Percentiles rank a stretch among this genome's conserved stretches.
phyloP scores from a whole-genome alignment of 2,888 invertebrate genomes.

The Plutella xylostella region DNA sequence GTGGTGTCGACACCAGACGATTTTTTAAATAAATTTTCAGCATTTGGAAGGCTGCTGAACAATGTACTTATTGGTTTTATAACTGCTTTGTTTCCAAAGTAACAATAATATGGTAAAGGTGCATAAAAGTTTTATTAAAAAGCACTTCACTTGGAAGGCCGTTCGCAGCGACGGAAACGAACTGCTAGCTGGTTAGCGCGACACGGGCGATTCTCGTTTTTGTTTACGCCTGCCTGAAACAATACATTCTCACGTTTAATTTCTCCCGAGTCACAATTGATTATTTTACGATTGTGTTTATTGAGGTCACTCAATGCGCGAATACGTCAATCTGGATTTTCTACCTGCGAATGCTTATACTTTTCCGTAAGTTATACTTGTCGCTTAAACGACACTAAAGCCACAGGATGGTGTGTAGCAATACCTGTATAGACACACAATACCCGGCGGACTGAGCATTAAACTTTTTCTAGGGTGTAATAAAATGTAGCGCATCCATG shows the following conservation, averaged over 20 bases:
- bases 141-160: conserved; percentile 59
- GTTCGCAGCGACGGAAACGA: conserved; percentile 51
- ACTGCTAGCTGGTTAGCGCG: conserved; percentile 61
- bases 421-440: conserved; percentile 1
- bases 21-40: neutral
- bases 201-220: conserved; percentile 52
- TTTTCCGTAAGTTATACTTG: conserved; percentile 18
- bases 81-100: too few species aligned
- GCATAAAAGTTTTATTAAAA: conserved; percentile 59
- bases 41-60: conserved; percentile 23
- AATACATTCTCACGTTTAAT: conserved; percentile 70
- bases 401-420: too few species aligned
- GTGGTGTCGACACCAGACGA: neutral
- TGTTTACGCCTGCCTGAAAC: conserved; percentile 62
- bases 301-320: conserved; percentile 57
- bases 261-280: conserved; percentile 64
- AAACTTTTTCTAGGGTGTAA: conserved; percentile 15
- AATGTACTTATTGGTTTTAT: too few species aligned
- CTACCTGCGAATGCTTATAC: neutral
- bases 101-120: too few species aligned
- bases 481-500: conserved; percentile 23
- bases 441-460: conserved; percentile 1
- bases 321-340: conserved; percentile 49
- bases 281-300: conserved; percentile 69
- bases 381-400: conserved; percentile 17